Evolutionary conservation across 2,113 vertebrate genomes (phyloP).

Genomic region (Artemisiospiza belli): DNA sequence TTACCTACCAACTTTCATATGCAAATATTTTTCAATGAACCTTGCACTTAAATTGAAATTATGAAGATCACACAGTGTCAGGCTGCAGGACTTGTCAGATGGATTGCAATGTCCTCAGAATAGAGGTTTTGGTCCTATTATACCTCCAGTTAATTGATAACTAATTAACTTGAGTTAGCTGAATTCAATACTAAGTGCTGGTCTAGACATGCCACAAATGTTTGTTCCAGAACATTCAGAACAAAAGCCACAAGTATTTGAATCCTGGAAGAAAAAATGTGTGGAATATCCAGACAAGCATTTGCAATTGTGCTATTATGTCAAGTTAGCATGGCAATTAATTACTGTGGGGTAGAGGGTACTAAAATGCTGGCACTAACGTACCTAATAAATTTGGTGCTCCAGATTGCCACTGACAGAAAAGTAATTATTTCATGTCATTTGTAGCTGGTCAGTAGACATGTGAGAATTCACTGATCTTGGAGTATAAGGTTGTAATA

Average conservation of each 20-base stretch:
- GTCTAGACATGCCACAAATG: conserved; percentile 58
- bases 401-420: neutral
- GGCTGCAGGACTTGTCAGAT: neutral
- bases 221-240: conserved; percentile 56
- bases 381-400: conserved; percentile 1
- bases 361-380: neutral
- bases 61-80: rapidly evolving
- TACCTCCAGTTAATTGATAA: conserved; percentile 57
- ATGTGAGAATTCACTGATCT: neutral
- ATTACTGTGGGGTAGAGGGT: neutral
- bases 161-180: conserved; percentile 57
- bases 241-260: conserved; percentile 55
- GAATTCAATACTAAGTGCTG: conserved; percentile 25
- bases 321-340: conserved; percentile 11
- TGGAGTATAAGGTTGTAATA: neutral
- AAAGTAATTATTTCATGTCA: neutral
- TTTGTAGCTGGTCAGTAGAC: neutral
- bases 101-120: neutral
- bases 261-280: conserved; percentile 20
- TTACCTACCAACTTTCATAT: neutral
- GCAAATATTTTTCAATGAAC: neutral
- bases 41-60: neutral
- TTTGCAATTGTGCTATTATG: conserved; percentile 38
- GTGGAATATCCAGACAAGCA: conserved; percentile 25
- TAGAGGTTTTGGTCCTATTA: conserved; percentile 12